These are phyloP conservation scores for Drosophila atripex DNA, from an alignment of 2,888 invertebrate genomes.

Conservation along the genomic window DNA sequence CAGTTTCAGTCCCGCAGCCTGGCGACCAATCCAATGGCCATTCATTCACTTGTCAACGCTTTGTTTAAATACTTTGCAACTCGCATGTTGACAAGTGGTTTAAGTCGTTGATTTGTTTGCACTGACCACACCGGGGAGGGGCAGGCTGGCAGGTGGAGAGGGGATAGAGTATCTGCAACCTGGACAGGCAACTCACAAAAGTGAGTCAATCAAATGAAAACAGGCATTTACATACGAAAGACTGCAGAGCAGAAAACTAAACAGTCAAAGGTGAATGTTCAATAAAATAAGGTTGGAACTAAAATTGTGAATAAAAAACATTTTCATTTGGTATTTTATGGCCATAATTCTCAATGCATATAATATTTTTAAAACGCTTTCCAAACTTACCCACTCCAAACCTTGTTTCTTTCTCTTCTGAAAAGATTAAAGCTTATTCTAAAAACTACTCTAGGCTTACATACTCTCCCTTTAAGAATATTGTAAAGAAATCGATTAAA, in stretches of 20 bases:
- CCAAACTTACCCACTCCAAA: background rate
- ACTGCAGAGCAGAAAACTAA: slow-evolving; percentile 14
- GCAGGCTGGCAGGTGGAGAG: background rate
- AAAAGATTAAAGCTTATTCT: too few relatives aligned
- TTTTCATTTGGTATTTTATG: background rate
- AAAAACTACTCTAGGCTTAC: too few relatives aligned
- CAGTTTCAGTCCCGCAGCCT: slow-evolving; percentile 19
- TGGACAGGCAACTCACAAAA: slow-evolving; percentile 62
- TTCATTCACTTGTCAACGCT: slow-evolving; percentile 77
- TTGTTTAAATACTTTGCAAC: slow-evolving; percentile 79
- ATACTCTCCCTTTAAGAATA: too few relatives aligned
- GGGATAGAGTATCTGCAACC: slow-evolving; percentile 17
- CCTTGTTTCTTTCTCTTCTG: background rate
- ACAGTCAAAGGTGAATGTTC: background rate
- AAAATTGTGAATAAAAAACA: too few relatives aligned
- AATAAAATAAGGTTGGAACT: background rate
- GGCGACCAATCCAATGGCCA: slow-evolving; percentile 51
- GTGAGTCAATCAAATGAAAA: slow-evolving; percentile 75
- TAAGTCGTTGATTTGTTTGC: slow-evolving; percentile 79
- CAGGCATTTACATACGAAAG: slow-evolving; percentile 62
- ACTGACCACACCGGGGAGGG: slow-evolving; percentile 32
- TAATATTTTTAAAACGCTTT: background rate
- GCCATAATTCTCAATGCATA: too few relatives aligned
- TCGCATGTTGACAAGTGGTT: slow-evolving; percentile 79
- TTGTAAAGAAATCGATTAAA: too few relatives aligned